Evolutionary conservation across 2,888 invertebrate species (phyloP).

Genomic region (Drosophila niveifrons): DNA sequence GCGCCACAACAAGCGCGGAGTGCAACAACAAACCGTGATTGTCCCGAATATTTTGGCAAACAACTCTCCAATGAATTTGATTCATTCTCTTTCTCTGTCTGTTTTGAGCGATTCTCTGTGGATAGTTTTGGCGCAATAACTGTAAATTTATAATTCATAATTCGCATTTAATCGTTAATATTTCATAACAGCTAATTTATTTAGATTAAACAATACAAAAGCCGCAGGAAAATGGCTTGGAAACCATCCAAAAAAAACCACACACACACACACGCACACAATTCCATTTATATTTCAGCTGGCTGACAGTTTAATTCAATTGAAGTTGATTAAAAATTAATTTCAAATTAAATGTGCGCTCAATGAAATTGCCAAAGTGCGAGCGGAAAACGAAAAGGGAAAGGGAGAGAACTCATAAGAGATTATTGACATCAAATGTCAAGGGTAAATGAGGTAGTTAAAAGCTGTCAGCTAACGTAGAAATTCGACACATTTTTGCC

Average conservation of each 20-base stretch:
- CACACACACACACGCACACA: background rate
- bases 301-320: constrained; percentile 69
- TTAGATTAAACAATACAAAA: constrained; percentile 55
- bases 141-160: constrained; percentile 59
- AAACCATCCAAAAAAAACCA: constrained; percentile 7
- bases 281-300: constrained; percentile 26
- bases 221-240: constrained; percentile 41
- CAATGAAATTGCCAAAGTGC: constrained; percentile 60
- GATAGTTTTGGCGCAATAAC: constrained; percentile 1
- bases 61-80: background rate
- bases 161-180: constrained; percentile 61
- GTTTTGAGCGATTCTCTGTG: background rate
- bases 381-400: background rate
- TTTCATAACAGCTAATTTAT: constrained; percentile 67
- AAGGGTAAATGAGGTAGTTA: constrained; percentile 34
- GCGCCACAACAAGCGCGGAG: constrained; percentile 43
- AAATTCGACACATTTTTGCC: constrained; percentile 41
- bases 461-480: constrained; percentile 46
- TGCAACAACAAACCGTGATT: constrained; percentile 4
- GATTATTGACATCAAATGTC: constrained; percentile 58
- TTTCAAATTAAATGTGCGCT: constrained; percentile 74
- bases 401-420: constrained; percentile 9
- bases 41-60: constrained; percentile 1
- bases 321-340: constrained; percentile 74
- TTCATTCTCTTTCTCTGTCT: no score